Evolutionary conservation across 30 jellyfish, hydroid and myxozoan genomes (phyloP), one percentile per base, ranked within the genome.

Genomic region (Pseudorhiza aurosa): DNA sequence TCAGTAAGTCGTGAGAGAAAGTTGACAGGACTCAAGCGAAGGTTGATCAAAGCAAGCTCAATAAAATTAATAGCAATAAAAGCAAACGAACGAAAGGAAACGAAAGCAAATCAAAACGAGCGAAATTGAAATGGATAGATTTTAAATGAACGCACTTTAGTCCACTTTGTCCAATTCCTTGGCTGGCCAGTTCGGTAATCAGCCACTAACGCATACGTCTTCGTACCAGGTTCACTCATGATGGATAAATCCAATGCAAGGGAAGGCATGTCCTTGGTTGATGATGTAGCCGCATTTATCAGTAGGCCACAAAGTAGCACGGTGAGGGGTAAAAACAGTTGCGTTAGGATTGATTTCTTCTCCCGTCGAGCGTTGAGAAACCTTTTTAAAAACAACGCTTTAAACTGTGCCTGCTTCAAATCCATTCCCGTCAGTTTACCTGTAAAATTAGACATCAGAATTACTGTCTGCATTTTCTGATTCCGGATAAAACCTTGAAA

Each of bases 361-460:
- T 93, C 92, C 28, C 99, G 87, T 39, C 62, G 57, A 8, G 95
- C 72, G 55, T 93, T 81, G 14, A 87, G 56, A 64, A 93, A 85
- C 31, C 97, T 76, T 76, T 93, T 93, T 26, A 77, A 80, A 39
- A 93, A 87, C 95, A 93, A 69, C 24, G 99, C 99, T 30, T 72
- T 68, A 85, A 80, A 93, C 24, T 85, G 96, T 15, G 76, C 18
- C 28, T 45, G 40, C 46, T 33, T 49, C 47, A 87, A 81, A 5
- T 76, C 82, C 26, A 62, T 36, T 32, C 99, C 99, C 19, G 67
- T 53, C 67, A 53, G 35, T 21, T 53, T 53, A 2, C 24, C 67
- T 53, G 35, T n/a, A 53, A 53, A 21, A n/a, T n/a, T n/a, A n/a
- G n/a, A n/a, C n/a, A n/a, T n/a, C n/a, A n/a, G n/a, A n/a, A n/a